Percentiles rank a stretch among this genome's conserved stretches.
Evolutionary conservation across 2,888 invertebrate species (phyloP).

Genomic region (Miltochrista miniata): DNA sequence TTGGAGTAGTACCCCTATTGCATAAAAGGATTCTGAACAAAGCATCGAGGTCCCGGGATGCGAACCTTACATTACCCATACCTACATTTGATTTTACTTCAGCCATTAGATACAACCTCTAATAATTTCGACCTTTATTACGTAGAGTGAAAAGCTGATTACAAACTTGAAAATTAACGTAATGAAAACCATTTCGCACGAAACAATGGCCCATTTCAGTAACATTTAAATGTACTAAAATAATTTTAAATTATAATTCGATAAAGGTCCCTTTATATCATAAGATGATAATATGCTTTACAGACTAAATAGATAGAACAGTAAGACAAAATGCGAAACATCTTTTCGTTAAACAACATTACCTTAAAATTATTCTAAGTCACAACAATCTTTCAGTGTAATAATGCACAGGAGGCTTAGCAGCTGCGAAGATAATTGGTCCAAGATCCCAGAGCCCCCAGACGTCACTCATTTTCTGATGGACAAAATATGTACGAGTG

Average conservation of each 20-base stretch:
- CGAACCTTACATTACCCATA: conserved; percentile 47
- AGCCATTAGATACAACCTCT: conserved; percentile 36
- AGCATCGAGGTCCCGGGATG: conserved; percentile 58
- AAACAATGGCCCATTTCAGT: conserved; percentile 32
- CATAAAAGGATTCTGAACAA: conserved; percentile 66
- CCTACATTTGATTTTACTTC: conserved; percentile 38
- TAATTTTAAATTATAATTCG: conserved; percentile 42
- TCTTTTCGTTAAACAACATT: conserved; percentile 49
- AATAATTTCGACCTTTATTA: conserved; percentile 35
- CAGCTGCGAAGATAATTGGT: conserved; percentile 69
- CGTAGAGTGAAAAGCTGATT: conserved; percentile 33
- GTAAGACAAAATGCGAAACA: conserved; percentile 14
- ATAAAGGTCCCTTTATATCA: conserved; percentile 42
- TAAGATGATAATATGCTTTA: conserved; percentile 20
- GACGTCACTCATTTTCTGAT: too few species aligned
- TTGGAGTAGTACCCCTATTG: conserved; percentile 61
- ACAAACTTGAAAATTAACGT: conserved; percentile 37
- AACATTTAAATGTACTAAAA: conserved; percentile 35
- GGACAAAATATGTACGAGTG: too few species aligned
- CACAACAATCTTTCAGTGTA: conserved; percentile 71
- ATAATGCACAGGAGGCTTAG: conserved; percentile 68
- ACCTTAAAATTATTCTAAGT: conserved; percentile 60
- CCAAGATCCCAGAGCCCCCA: too few species aligned
- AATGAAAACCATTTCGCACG: conserved; percentile 37
- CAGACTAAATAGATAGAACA: too few species aligned